phyloP scores from a whole-genome alignment of 2,113 vertebrate species.

The Calypte anna region DNA sequence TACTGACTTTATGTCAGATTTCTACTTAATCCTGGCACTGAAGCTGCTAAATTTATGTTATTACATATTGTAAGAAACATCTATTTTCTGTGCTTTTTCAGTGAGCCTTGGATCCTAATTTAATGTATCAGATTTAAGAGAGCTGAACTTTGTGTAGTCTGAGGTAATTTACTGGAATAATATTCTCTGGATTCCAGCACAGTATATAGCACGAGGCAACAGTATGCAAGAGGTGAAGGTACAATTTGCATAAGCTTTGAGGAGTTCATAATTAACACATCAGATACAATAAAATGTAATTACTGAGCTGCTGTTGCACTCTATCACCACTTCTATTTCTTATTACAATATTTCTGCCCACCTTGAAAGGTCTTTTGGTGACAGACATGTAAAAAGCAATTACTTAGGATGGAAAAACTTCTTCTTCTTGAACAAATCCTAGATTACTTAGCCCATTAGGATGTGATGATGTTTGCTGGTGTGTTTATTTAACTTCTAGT shows the following conservation, averaged over 20 bases:
- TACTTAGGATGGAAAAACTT: background rate
- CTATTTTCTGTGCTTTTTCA: background rate
- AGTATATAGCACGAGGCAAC: background rate
- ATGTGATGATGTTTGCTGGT: background rate
- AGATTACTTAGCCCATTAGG: background rate
- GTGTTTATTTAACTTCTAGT: slow-evolving; percentile 1
- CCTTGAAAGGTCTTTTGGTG: background rate
- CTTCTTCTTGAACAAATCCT: background rate
- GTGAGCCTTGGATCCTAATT: background rate
- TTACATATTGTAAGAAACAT: background rate
- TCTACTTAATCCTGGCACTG: background rate
- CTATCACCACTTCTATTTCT: background rate
- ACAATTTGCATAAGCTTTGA: slow-evolving; percentile 5
- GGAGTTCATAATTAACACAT: background rate
- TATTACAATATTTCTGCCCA: background rate
- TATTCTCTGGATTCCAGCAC: background rate
- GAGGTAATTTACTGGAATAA: background rate
- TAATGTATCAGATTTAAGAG: background rate
- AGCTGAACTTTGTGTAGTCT: background rate
- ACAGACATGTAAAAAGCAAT: background rate
- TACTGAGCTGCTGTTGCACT: background rate
- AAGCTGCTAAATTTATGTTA: background rate
- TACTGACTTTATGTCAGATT: background rate
- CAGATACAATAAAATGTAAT: background rate
- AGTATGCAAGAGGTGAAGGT: background rate